These are phyloP conservation scores for Nephotettix cincticeps DNA, from an alignment of 1,140 invertebrate species.

Conservation along the genomic window DNA sequence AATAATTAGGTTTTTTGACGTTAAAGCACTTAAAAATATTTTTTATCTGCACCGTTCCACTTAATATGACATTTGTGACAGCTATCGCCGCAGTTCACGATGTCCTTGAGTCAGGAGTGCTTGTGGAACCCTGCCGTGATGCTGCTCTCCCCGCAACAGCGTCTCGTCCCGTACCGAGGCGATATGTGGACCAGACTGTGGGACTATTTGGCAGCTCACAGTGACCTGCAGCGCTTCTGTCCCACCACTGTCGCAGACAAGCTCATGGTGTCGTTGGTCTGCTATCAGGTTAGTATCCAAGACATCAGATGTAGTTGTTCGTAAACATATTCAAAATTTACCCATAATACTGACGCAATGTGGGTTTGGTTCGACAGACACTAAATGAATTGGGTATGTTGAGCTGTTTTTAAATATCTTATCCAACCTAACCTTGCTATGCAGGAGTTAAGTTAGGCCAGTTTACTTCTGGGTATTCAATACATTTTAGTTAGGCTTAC, in stretches of 20 bases:
- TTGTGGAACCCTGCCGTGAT: slow-evolving; percentile 79
- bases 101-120: slow-evolving; percentile 62
- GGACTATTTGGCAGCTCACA: slow-evolving; percentile 62
- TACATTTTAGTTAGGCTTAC: too few species aligned
- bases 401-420: too few species aligned
- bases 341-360: background rate
- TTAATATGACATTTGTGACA: too few species aligned
- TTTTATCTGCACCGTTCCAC: too few species aligned
- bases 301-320: background rate
- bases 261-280: slow-evolving; percentile 71
- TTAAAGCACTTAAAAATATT: too few species aligned
- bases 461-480: too few species aligned
- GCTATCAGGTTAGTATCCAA: slow-evolving; percentile 61
- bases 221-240: slow-evolving; percentile 61
- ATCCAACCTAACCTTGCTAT: too few species aligned
- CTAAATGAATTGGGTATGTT: too few species aligned
- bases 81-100: slow-evolving; percentile 40
- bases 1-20: too few species aligned
- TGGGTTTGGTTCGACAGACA: too few species aligned
- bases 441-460: too few species aligned
- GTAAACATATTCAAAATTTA: background rate
- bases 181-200: slow-evolving; percentile 82
- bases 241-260: slow-evolving; percentile 71
- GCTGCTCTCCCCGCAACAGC: slow-evolving; percentile 76
- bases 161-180: slow-evolving; percentile 71